Evolutionary conservation across 2,888 invertebrate species (phyloP).

Genomic region (Aphidius colemani): DNA sequence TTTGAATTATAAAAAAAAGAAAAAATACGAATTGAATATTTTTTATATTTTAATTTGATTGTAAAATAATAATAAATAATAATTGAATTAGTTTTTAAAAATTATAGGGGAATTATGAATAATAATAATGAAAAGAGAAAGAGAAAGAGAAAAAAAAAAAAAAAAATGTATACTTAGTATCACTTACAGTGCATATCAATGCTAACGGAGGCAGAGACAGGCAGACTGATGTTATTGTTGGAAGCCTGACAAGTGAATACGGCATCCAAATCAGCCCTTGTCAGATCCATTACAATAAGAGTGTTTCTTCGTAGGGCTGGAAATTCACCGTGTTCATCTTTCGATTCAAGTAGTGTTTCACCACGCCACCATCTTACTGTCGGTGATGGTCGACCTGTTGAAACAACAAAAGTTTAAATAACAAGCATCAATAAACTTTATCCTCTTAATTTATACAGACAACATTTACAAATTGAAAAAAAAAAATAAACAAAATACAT

Average conservation of each 20-base stretch:
- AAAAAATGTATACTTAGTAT: neutral
- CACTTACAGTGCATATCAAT: slow-evolving; percentile 78
- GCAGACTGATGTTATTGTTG: slow-evolving; percentile 74
- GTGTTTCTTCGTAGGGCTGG: slow-evolving; percentile 66
- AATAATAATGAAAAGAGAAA: too few species aligned
- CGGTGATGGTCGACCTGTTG: slow-evolving; percentile 73
- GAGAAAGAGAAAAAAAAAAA: neutral
- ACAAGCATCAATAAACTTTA: slow-evolving; percentile 4
- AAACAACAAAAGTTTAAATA: slow-evolving; percentile 7
- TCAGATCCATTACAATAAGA: slow-evolving; percentile 66
- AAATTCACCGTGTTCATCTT: slow-evolving; percentile 63
- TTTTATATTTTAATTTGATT: too few species aligned
- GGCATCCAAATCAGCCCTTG: slow-evolving; percentile 74
- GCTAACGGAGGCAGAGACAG: slow-evolving; percentile 71
- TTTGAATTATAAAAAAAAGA: too few species aligned
- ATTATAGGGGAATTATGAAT: too few species aligned
- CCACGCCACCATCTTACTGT: slow-evolving; percentile 79
- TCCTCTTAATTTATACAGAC: neutral
- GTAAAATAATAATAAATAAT: too few species aligned
- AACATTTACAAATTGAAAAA: neutral
- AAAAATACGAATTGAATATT: too few species aligned
- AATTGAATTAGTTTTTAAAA: too few species aligned
- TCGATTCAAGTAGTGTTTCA: slow-evolving; percentile 67
- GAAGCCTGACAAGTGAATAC: slow-evolving; percentile 79
- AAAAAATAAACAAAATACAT: neutral